Conservation (phyloP, 2,797 vertebrate genomes). For the Catamblyrhynchus diadema region DNA sequence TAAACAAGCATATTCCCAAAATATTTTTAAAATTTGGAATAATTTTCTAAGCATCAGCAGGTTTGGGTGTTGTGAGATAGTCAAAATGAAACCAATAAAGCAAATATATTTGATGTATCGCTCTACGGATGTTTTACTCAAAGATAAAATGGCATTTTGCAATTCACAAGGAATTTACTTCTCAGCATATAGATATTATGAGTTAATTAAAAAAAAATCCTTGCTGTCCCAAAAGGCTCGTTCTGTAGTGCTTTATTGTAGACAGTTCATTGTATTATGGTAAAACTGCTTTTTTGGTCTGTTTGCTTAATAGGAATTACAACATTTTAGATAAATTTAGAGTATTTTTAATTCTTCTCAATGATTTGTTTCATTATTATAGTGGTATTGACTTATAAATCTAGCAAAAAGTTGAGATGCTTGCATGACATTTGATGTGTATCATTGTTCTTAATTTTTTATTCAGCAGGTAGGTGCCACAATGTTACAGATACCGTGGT, state of each 20-base stretch:
- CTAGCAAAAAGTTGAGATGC: background rate
- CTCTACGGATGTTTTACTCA: background rate
- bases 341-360: background rate
- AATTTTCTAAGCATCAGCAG: constrained; percentile 13
- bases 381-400: background rate
- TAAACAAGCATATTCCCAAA: constrained; percentile 32
- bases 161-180: background rate
- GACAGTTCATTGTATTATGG: background rate
- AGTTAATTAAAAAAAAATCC: background rate
- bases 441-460: background rate
- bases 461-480: background rate
- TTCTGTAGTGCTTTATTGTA: background rate
- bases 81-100: constrained; percentile 33
- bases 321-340: background rate
- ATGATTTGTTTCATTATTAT: background rate
- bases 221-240: background rate
- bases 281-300: background rate
- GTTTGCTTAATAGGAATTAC: background rate
- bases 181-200: background rate
- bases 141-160: constrained; percentile 5
- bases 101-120: background rate
- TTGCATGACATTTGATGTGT: background rate
- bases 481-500: background rate
- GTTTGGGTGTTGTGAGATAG: background rate
- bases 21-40: constrained; percentile 34